A percentile compares a stretch with the other conserved stretches of the same genome.
These are phyloP conservation scores for Falco concolor DNA, from an alignment of 2,797 vertebrate genomes.

Conservation along the genomic window DNA sequence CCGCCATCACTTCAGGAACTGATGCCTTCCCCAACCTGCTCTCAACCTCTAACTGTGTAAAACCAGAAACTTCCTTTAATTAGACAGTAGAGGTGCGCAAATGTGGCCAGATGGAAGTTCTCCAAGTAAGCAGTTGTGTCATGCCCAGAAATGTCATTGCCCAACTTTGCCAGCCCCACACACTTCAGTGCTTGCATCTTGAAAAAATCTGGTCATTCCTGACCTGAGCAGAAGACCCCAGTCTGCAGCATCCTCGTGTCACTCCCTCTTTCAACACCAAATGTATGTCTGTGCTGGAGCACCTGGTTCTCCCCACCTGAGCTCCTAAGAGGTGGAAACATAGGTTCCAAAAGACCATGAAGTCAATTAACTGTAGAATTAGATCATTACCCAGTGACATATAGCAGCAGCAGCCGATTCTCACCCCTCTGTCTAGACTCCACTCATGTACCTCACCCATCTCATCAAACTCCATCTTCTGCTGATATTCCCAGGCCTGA, in stretches of 20 bases:
- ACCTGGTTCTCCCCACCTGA: neutral
- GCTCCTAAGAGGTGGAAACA: neutral
- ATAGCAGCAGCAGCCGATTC: neutral
- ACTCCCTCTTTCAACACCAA: neutral
- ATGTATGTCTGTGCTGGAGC: neutral
- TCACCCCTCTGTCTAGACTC: neutral
- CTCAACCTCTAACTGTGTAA: neutral
- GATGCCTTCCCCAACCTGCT: accelerated
- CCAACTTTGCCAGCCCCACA: neutral
- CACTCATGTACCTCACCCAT: neutral
- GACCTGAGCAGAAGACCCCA: neutral
- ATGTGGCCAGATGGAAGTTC: neutral
- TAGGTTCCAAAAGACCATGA: neutral
- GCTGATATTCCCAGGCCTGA: neutral
- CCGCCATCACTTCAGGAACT: neutral
- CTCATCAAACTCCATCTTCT: neutral
- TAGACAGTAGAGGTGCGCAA: neutral
- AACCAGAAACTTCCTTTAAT: neutral
- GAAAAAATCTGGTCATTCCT: neutral
- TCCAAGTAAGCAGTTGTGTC: neutral
- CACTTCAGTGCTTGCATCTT: neutral
- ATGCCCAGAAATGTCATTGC: neutral
- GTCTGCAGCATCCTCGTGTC: neutral
- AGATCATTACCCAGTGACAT: neutral
- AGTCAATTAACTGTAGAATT: neutral